These are phyloP conservation scores for Hemicentrotus pulcherrimus DNA, from an alignment of 35 echinoderm and acorn worm species.

Conservation along the genomic window DNA sequence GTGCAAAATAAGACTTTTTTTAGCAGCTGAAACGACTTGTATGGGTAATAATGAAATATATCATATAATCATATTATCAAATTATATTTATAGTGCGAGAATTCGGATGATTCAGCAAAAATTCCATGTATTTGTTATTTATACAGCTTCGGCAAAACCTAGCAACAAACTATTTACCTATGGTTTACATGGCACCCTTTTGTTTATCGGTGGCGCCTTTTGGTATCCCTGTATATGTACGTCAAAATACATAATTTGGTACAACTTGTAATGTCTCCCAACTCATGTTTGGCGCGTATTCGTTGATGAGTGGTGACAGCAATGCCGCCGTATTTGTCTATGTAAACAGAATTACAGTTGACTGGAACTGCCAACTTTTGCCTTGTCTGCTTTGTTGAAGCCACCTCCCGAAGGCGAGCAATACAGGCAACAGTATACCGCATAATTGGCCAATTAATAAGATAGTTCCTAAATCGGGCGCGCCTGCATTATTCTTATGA, in stretches of 20 bases:
- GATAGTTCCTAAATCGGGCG: neutral
- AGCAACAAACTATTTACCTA: neutral
- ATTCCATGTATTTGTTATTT: neutral
- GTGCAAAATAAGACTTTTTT: no score
- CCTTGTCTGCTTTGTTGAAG: neutral
- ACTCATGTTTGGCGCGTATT: neutral
- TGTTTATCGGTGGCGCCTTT: neutral
- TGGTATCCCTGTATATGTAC: neutral
- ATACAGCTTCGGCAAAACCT: neutral
- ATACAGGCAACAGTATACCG: neutral
- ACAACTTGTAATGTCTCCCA: neutral
- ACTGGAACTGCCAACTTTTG: neutral
- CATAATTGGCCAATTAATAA: slow-evolving; percentile 14
- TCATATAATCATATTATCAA: no score
- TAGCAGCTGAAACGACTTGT: no score
- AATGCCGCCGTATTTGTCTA: neutral
- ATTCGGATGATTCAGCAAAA: neutral
- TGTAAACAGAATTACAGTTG: neutral
- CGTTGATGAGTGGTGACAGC: neutral
- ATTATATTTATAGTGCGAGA: no score
- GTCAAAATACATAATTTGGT: neutral
- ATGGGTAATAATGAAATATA: no score
- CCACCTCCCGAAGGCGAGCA: neutral
- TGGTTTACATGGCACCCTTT: neutral
- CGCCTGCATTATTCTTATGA: neutral